These are phyloP conservation scores for Thalassarche chlororhynchos DNA, from an alignment of 2,113 vertebrate species.

Conservation along the genomic window DNA sequence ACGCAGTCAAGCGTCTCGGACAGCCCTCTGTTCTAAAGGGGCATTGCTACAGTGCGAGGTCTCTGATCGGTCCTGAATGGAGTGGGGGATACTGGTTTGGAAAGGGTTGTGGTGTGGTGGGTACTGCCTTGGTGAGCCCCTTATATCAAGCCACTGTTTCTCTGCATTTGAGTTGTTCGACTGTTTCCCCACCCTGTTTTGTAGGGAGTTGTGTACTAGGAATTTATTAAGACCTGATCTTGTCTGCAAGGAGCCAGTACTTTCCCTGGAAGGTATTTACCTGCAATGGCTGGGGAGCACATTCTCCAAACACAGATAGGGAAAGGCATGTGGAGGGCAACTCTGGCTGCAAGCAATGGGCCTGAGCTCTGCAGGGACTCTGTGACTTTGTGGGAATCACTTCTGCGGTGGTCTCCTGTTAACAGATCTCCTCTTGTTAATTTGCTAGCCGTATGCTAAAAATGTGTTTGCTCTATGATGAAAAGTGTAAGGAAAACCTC, in stretches of 20 bases:
- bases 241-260: background rate
- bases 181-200: background rate
- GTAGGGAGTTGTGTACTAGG: background rate
- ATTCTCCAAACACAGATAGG: background rate
- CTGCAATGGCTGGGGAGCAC: background rate
- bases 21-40: background rate
- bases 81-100: background rate
- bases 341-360: background rate
- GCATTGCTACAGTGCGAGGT: no score
- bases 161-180: background rate
- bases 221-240: background rate
- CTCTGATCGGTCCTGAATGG: background rate
- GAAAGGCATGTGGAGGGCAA: background rate
- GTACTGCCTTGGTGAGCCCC: background rate
- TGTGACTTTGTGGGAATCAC: background rate
- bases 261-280: background rate
- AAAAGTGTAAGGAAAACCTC: background rate
- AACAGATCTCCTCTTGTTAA: background rate
- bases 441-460: background rate
- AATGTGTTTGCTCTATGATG: background rate
- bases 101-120: background rate
- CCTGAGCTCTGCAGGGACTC: background rate
- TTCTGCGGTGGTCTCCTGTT: background rate
- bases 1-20: accelerated
- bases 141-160: background rate